Evolutionary conservation across 2,797 vertebrate species (phyloP).

Genomic region (Enoplosus armatus): DNA sequence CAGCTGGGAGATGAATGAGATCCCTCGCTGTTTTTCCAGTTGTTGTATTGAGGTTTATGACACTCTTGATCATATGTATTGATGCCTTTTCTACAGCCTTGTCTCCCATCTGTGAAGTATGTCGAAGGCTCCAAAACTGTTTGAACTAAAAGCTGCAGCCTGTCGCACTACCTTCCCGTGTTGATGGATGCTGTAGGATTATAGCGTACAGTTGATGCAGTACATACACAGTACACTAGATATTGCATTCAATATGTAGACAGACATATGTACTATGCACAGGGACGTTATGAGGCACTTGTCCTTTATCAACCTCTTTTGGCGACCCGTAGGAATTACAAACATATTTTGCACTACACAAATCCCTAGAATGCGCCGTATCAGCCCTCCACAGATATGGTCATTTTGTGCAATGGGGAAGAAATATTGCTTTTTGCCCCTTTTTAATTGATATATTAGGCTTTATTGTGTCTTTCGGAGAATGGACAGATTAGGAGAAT

Average conservation of each 20-base stretch:
- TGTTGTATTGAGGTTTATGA: slow-evolving; percentile 66
- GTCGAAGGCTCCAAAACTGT: slow-evolving; percentile 7
- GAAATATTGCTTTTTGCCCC: slow-evolving; percentile 9
- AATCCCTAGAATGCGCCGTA: neutral
- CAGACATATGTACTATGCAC: neutral
- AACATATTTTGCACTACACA: neutral
- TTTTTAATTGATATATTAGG: slow-evolving; percentile 24
- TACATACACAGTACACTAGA: too few relatives aligned
- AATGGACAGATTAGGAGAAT: slow-evolving; percentile 33
- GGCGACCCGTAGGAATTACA: neutral
- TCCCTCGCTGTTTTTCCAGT: slow-evolving; percentile 51
- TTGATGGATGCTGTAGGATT: neutral
- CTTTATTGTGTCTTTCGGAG: slow-evolving; percentile 28
- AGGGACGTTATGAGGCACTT: neutral
- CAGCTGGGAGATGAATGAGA: slow-evolving; percentile 41
- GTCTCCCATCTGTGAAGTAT: slow-evolving; percentile 59
- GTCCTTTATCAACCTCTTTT: neutral
- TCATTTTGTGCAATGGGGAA: neutral
- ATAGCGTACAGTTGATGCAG: neutral
- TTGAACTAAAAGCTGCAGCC: slow-evolving; percentile 33
- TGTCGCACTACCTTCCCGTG: neutral
- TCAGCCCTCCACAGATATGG: slow-evolving; percentile 3
- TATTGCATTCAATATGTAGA: neutral
- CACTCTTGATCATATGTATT: slow-evolving; percentile 60
- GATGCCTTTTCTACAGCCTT: slow-evolving; percentile 36